Conservation (phyloP, 2,888 invertebrate species). For the Hymenopus coronatus region DNA sequence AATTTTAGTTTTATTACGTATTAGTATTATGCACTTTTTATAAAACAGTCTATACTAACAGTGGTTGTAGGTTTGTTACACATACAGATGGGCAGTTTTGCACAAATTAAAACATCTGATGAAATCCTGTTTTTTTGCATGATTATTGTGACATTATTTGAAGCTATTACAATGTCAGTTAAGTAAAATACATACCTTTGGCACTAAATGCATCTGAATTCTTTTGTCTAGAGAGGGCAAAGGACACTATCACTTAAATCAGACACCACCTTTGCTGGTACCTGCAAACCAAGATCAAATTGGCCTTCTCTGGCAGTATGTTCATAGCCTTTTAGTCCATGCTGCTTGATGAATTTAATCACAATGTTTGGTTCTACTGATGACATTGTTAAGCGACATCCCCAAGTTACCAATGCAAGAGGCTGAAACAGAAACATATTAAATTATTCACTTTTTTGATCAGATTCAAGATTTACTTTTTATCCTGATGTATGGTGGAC, state of each 20-base stretch:
- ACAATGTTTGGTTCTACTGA: constrained; percentile 57
- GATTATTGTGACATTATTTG: background rate
- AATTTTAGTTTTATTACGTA: too few relatives aligned
- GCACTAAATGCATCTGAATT: background rate
- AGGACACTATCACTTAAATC: constrained; percentile 48
- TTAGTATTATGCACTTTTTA: too few relatives aligned
- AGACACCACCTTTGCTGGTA: constrained; percentile 48
- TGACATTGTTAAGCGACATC: constrained; percentile 68
- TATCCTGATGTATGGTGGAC: too few relatives aligned
- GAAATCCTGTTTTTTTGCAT: too few relatives aligned
- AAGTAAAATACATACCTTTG: background rate
- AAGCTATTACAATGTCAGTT: background rate
- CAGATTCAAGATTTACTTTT: constrained; percentile 15
- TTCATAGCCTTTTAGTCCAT: constrained; percentile 62
- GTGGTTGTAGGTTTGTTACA: too few relatives aligned
- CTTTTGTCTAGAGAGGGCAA: constrained; percentile 44
- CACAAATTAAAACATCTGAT: too few relatives aligned
- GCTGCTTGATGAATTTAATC: constrained; percentile 59
- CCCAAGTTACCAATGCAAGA: constrained; percentile 72
- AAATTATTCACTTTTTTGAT: constrained; percentile 15
- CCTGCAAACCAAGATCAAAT: constrained; percentile 50
- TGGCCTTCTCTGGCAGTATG: constrained; percentile 53
- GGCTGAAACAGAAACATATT: constrained; percentile 54
- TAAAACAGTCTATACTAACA: too few relatives aligned
- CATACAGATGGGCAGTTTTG: too few relatives aligned